Base-by-base conservation (phyloP, 2,113 vertebrate species). In the Scophthalmus maximus region DNA sequence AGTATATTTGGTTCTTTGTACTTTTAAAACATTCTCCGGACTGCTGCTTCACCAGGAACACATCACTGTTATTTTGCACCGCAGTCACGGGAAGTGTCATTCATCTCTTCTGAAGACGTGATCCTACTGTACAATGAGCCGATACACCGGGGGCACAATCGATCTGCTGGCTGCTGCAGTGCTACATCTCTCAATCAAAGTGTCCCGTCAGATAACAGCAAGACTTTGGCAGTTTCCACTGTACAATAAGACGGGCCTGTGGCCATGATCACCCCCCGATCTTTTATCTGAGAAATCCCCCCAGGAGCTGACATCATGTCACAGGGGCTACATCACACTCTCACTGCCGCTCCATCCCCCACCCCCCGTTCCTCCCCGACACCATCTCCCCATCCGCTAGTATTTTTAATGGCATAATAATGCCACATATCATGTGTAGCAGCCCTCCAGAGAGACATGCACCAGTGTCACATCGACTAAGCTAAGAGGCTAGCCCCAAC, bases 381-480 rank as follows among this genome's bases (percentile, higher is more conserved):
- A 25, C 52, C 66, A 29, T 46, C 60, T 73, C 26, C 59, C 61
- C 73, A 70, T 69, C 71, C 22, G 11, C 44, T 36, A 53, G 22
- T 73, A 73, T 82, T 76, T 73, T 75, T 87, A 81, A 79, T 74
- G 65, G 47, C 61, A 67, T 71, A 76, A 86, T 76, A 71, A 78
- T 3, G 30, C 66, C 58, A 58, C 55, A 76, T 61, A 67, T 83
- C 73, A 58, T 42, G 60, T 56, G 57, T 46, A 26, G 76, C 57
- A 67, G 68, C 73, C 83, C 78, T 77, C 73, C 78, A 69, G 78
- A 82, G 68, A 78, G 25, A 77, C 67, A 68, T 78, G 81, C 78
- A 87, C 89, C 82, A 80, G 65, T 86, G 83, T 87, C 89, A 85
- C 88, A 86, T 89, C 85, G 83, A 81, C 88, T 75, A 49, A 79